These are phyloP conservation scores for Apostichopus parvimensis DNA, from an alignment of 35 echinoderm and acorn worm species.

Conservation along the genomic window DNA sequence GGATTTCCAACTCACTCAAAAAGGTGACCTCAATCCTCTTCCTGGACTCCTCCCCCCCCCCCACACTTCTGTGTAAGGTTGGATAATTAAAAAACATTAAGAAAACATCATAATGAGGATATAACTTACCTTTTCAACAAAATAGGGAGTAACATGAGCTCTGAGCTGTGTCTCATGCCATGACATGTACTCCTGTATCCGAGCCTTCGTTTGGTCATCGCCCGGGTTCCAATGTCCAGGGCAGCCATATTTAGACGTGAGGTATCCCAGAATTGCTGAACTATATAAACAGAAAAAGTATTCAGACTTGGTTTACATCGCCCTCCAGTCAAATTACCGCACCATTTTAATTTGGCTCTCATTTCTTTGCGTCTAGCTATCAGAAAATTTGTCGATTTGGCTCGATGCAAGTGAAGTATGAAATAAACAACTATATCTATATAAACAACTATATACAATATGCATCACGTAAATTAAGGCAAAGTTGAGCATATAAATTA, in stretches of 20 bases:
- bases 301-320: no score
- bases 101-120: neutral
- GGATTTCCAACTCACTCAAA: no score
- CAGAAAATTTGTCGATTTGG: no score
- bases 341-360: no score
- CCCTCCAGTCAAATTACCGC: no score
- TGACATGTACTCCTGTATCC: constrained; percentile 7
- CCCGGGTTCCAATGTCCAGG: constrained; percentile 6
- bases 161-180: constrained; percentile 1
- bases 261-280: constrained; percentile 10
- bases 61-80: neutral
- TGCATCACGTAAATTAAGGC: no score
- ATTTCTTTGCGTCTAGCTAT: no score
- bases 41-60: neutral
- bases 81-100: neutral
- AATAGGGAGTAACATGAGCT: constrained; percentile 7
- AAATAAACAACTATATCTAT: no score
- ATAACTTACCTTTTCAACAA: constrained; percentile 14
- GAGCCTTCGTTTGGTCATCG: neutral
- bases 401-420: no score
- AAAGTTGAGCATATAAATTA: no score
- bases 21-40: no score
- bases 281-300: neutral
- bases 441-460: no score
- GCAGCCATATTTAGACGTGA: constrained; percentile 11